Base-by-base conservation (phyloP, 2,888 invertebrate genomes). In the Pheosia gnoma region DNA sequence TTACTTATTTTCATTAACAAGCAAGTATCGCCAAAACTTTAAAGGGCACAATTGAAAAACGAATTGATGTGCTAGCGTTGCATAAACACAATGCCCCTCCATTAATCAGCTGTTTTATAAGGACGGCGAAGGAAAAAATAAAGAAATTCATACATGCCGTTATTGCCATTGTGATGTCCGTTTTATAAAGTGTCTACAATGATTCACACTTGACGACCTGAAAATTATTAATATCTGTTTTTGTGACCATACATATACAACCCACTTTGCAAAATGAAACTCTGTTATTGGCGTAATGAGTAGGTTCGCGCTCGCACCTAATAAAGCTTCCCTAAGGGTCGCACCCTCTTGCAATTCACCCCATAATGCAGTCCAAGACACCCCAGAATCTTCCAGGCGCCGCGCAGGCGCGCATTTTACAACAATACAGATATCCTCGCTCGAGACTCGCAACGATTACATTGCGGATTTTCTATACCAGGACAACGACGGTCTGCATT, bases 131-230 rank as follows among this genome's bases (percentile, higher is more conserved):
- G 80, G 82, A 77, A 77, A 81, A 75, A 74, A 71, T 74, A 68
- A 79, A 80, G 81, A 77, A 75, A 78, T 76, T 78, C 68, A 76
- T 75, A 73, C 74, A 74, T 73, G 63, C 72, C 69, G 68, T 79
- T 80, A 80, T 77, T 81, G 78, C 74, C 80, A 84, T 86, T 85
- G 82, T 82, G 72, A 75, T 83, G 81, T 82, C 65, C 79, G 74
- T 69, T 71, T 68, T 60, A 69, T 63, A 68, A 68, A 74, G 72
- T 76, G 73, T 73, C 60, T 70, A 70, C 68, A 66, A 79, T 82
- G 81, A 83, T 71, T 84, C 82, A 81, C 78, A 72, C 69, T 62
- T 71, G 68, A 69, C 61, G 55, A 60, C 51, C 64, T 63, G 60
- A 74, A 72, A 73, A 70, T 74, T 58, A 59, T 70, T 68, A 53